These are phyloP conservation scores for Hoplostethus atlanticus DNA, from an alignment of 2,797 vertebrate genomes.

Conservation along the genomic window DNA sequence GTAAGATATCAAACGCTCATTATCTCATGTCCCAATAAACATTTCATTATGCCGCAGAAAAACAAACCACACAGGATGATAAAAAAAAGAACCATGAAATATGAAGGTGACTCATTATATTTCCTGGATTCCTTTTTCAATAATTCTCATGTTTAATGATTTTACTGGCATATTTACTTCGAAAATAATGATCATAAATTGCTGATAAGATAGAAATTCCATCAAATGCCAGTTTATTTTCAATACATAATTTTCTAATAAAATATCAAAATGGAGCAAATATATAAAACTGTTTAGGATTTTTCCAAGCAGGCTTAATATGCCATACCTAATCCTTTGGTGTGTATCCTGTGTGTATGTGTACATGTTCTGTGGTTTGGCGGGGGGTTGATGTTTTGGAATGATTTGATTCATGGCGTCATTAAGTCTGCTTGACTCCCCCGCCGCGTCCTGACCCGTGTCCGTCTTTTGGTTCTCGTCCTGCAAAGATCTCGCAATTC, in stretches of 20 bases:
- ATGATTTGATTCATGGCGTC: conserved; percentile 70
- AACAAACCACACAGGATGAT: conserved; percentile 26
- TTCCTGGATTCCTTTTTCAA: conserved; percentile 31
- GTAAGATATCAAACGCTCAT: conserved; percentile 76
- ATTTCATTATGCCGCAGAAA: conserved; percentile 53
- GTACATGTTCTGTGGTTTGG: conserved; percentile 38
- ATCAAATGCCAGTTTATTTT: too few species aligned
- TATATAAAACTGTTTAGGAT: too few species aligned
- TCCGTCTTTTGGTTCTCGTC: conserved; percentile 56
- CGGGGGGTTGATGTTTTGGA: conserved; percentile 65
- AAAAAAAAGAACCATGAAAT: conserved; percentile 21
- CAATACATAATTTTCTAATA: too few species aligned
- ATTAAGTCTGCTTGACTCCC: conserved; percentile 75
- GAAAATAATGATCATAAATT: conserved; percentile 28
- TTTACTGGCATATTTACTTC: conserved; percentile 3
- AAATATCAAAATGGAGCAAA: too few species aligned
- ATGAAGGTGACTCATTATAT: conserved; percentile 8
- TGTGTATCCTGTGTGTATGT: conserved; percentile 19
- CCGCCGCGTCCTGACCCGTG: conserved; percentile 62
- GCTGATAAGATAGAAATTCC: not conserved
- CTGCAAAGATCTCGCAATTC: conserved; percentile 38
- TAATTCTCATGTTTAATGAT: conserved; percentile 30
- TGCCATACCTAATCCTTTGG: conserved; percentile 32
- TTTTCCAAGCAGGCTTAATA: conserved; percentile 1
- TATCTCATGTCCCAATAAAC: conserved; percentile 69